A percentile compares a stretch with the other conserved stretches of the same genome.
phyloP scores from a whole-genome alignment of 2,797 vertebrate genomes.

The Threskiornis aethiopicus region DNA sequence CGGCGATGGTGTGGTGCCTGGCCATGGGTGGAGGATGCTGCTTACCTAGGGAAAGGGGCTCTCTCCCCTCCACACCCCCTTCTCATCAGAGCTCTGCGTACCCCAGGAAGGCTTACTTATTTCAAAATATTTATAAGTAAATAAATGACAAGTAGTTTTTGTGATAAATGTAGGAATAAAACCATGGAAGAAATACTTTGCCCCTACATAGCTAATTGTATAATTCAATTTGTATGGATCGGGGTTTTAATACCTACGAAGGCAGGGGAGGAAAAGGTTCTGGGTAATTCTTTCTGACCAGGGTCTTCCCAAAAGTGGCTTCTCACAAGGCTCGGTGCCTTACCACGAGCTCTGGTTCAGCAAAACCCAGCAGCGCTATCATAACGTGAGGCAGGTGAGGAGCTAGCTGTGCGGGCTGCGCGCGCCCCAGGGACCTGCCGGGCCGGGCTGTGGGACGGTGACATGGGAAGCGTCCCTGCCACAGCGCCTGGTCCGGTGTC shows the following conservation, averaged over 20 bases:
- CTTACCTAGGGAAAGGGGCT: neutral
- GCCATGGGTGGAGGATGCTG: neutral
- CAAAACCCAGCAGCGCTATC: neutral
- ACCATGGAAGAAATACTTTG: neutral
- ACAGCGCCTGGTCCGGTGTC: neutral
- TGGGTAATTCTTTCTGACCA: neutral
- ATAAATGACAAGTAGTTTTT: neutral
- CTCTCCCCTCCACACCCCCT: neutral
- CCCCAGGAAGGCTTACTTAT: neutral
- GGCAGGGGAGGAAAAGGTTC: neutral
- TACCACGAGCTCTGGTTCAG: neutral
- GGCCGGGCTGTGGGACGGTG: neutral
- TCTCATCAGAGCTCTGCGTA: neutral
- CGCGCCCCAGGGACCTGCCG: rapidly evolving
- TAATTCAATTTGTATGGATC: neutral
- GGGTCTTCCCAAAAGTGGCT: neutral
- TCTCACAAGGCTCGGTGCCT: neutral
- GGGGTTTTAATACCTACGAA: neutral
- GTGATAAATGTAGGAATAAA: neutral
- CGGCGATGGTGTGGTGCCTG: rapidly evolving
- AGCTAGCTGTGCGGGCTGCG: neutral
- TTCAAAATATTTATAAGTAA: neutral
- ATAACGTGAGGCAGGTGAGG: rapidly evolving
- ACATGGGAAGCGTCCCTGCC: neutral
- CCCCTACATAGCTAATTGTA: neutral